Evolutionary conservation across 2,797 vertebrate species (phyloP), one percentile per base, ranked within the genome.

Genomic region (Danio albolineatus): DNA sequence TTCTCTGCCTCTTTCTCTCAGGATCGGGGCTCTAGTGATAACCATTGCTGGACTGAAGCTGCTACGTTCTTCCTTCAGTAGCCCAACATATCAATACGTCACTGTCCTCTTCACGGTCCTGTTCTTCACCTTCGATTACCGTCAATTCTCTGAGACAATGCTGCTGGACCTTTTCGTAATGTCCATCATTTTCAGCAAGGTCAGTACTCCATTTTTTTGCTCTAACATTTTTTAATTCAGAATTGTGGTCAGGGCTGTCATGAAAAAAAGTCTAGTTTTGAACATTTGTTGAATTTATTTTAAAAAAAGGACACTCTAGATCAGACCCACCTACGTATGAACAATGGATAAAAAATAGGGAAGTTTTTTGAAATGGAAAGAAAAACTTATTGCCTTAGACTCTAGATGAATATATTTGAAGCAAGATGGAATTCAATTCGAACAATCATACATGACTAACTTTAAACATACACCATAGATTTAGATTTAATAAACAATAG

Each of bases 141-240:
- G 91, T 72, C 94, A 95, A 71, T 96, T 96, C 88, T 98, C 97
- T 0, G 97, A 99, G 91, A 99, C 98, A 16, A 95, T 98, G 92
- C 94, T 99, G 66, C 94, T 99, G 82, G 97, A 99, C 90, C 96
- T 99, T 87, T 99, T 98, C 92, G 91, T 98, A 89, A 97, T 98
- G 96, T 98, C 98, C 88, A 98, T 99, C 72, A 85, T 99, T 90
- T 99, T 99, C 95, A 98, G 93, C 94, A 99, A 98, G 96, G 97
- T 98, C 39, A 67, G 72, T n/a, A 19, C 14, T 39, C 16, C n/a
- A n/a, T n/a, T n/a, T n/a, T n/a, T n/a, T n/a, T n/a, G n/a, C n/a
- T n/a, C n/a, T n/a, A n/a, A 1, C 38, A 9, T 56, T 21, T 49
- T 21, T 51, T 38, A 4, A 6, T 12, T 10, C 66, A 69, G 21